A percentile compares a stretch with the other conserved stretches of the same genome.
phyloP scores from a whole-genome alignment of 2,888 invertebrate species.

The Drosophila formosana region DNA sequence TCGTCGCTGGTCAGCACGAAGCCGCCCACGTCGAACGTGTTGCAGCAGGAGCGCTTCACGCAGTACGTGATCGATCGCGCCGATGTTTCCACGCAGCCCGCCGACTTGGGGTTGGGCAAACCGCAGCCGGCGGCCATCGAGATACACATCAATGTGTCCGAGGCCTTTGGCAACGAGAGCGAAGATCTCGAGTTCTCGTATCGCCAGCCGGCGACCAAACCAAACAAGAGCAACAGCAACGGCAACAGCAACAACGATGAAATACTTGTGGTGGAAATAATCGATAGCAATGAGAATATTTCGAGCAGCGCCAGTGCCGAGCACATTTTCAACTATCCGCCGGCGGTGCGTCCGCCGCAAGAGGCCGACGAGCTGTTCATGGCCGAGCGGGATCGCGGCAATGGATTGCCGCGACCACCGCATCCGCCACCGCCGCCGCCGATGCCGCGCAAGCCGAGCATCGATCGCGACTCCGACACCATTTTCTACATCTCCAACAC shows the following conservation, averaged over 20 bases:
- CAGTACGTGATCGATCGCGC: constrained; percentile 83
- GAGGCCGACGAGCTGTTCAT: constrained; percentile 83
- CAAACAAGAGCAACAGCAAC: not conserved
- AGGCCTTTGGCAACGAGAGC: constrained; percentile 82
- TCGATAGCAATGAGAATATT: constrained; percentile 79
- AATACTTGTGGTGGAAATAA: constrained; percentile 84
- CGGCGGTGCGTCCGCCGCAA: constrained; percentile 28
- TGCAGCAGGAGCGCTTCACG: constrained; percentile 83
- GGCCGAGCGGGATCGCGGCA: constrained; percentile 63
- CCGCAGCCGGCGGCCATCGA: constrained; percentile 84
- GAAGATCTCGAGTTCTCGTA: constrained; percentile 84
- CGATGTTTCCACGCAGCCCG: constrained; percentile 82
- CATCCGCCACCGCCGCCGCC: constrained; percentile 76
- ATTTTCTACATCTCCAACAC: constrained; percentile 86
- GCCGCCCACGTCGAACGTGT: constrained; percentile 53
- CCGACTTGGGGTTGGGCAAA: constrained; percentile 60
- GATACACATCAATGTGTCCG: constrained; percentile 84
- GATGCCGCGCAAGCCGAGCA: constrained; percentile 67
- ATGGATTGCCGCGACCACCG: constrained; percentile 47
- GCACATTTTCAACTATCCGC: constrained; percentile 70
- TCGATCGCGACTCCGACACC: constrained; percentile 85
- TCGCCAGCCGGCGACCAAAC: constrained; percentile 61
- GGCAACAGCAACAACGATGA: constrained; percentile 73
- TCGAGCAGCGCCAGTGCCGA: constrained; percentile 42
- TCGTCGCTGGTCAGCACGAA: constrained; percentile 55